These are phyloP conservation scores for Villa cingulata DNA, from an alignment of 2,888 invertebrate species.

Conservation along the genomic window DNA sequence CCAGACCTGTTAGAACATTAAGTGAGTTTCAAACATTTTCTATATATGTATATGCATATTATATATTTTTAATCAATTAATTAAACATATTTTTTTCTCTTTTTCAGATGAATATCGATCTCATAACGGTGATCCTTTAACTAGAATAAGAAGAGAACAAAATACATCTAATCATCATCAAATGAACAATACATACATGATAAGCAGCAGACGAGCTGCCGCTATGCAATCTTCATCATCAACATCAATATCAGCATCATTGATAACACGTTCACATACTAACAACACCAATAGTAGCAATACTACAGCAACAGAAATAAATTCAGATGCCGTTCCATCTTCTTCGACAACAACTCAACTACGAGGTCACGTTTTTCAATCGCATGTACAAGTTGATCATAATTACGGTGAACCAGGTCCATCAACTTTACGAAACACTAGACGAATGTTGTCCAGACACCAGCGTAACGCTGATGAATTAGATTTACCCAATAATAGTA, in stretches of 20 bases:
- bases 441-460: conserved; percentile 32
- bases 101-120: conserved; percentile 9
- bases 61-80: background rate
- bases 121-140: conserved; percentile 1
- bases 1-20: conserved; percentile 7
- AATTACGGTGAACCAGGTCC: conserved; percentile 32
- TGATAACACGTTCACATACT: conserved; percentile 4
- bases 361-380: conserved; percentile 2
- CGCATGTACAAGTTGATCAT: conserved; percentile 26
- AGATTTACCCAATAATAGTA: conserved; percentile 20
- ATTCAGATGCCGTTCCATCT: conserved; percentile 8
- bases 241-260: background rate
- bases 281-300: conserved; percentile 3
- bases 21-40: conserved; percentile 4
- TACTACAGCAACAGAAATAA: conserved; percentile 2
- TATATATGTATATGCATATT: background rate
- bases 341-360: background rate
- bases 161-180: background rate
- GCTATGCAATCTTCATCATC: background rate
- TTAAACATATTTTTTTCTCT: too few species aligned
- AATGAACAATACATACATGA: background rate
- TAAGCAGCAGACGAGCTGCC: conserved; percentile 1
- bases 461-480: conserved; percentile 33
- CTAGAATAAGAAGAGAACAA: background rate
- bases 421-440: conserved; percentile 24